Percentiles rank a stretch among this genome's conserved stretches.
Evolutionary conservation across 2,888 invertebrate genomes (phyloP).

Genomic region (Leucoma salicis): DNA sequence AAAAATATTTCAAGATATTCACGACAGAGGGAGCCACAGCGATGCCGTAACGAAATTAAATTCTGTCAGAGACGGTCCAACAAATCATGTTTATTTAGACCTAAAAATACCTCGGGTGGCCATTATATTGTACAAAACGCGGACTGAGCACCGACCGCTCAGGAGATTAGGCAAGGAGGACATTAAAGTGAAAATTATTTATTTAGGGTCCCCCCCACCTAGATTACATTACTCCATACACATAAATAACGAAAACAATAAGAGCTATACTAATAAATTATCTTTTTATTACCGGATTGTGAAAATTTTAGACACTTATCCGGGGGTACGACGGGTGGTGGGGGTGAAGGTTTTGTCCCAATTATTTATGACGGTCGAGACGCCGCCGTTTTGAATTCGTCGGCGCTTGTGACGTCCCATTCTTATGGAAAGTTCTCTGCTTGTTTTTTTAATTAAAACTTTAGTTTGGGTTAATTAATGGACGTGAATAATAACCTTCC

Average conservation of each 20-base stretch:
- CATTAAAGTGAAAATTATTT: constrained; percentile 82
- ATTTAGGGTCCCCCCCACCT: constrained; percentile 77
- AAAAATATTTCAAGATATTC: constrained; percentile 74
- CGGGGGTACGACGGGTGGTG: constrained; percentile 49
- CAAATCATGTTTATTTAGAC: constrained; percentile 82
- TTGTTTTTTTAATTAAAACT: constrained; percentile 77
- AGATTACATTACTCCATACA: constrained; percentile 83
- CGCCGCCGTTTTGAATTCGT: constrained; percentile 75
- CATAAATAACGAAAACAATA: constrained; percentile 83
- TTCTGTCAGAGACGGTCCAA: constrained; percentile 77
- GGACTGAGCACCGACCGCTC: constrained; percentile 65
- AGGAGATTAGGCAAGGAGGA: constrained; percentile 81
- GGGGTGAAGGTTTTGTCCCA: constrained; percentile 74
- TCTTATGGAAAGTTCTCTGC: constrained; percentile 65
- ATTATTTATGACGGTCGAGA: constrained; percentile 80
- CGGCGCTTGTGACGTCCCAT: constrained; percentile 68
- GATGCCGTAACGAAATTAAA: constrained; percentile 71
- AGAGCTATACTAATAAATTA: constrained; percentile 83
- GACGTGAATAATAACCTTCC: constrained; percentile 51
- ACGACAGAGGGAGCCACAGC: constrained; percentile 57
- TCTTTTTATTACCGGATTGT: constrained; percentile 83
- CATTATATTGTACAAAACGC: constrained; percentile 72
- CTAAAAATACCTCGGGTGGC: constrained; percentile 81
- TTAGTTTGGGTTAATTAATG: constrained; percentile 77
- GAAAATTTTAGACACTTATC: constrained; percentile 83